Percentiles rank a stretch among this genome's conserved stretches.
Conservation (phyloP, 2,888 invertebrate genomes). For the Corythucha ciliata region DNA sequence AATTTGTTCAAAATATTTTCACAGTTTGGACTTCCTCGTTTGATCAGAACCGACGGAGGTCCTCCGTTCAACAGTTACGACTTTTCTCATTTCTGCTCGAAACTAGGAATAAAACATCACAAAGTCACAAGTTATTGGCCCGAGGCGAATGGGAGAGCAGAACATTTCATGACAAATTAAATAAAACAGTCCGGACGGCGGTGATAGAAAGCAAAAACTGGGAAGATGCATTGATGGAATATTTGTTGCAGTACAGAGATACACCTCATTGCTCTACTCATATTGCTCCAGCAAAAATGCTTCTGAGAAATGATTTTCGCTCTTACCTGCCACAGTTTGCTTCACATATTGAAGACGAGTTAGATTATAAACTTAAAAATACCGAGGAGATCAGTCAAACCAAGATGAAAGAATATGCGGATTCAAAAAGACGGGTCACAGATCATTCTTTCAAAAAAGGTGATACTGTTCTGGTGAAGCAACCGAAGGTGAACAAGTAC, state of each 20-base stretch:
- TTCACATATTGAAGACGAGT: too few species aligned
- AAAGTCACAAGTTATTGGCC: conserved; percentile 2
- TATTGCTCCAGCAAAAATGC: too few species aligned
- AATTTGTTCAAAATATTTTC: neutral
- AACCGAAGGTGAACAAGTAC: too few species aligned
- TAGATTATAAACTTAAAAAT: too few species aligned
- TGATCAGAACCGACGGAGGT: conserved; percentile 1
- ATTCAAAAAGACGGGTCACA: too few species aligned
- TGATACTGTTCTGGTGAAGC: too few species aligned
- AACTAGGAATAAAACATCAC: conserved; percentile 1
- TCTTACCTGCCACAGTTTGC: too few species aligned
- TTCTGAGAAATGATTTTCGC: too few species aligned
- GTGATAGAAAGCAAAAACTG: conserved; percentile 1
- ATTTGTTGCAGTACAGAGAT: neutral
- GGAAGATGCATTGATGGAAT: neutral
- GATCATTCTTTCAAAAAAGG: too few species aligned
- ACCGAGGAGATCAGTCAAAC: too few species aligned
- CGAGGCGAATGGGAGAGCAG: conserved; percentile 9
- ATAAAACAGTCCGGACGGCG: neutral
- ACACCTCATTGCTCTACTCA: too few species aligned
- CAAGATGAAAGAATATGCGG: too few species aligned
- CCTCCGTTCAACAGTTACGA: conserved; percentile 1
- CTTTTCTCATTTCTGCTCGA: neutral
- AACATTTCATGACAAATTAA: neutral
- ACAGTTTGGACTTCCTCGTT: conserved; percentile 1